phyloP scores from a whole-genome alignment of 2,113 vertebrate species.

The Gallinago undulata region DNA sequence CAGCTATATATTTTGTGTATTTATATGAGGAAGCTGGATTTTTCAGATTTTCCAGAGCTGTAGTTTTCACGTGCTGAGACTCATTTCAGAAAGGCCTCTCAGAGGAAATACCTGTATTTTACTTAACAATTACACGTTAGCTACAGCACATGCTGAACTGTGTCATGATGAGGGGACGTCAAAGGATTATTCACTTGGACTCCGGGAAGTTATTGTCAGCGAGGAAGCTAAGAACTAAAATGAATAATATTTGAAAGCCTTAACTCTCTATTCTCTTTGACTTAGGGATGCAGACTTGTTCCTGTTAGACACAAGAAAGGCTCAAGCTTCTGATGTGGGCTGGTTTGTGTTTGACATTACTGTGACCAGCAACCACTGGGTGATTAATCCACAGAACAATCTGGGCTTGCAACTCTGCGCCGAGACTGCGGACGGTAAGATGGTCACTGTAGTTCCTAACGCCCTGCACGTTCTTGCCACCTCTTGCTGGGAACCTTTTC shows the following conservation, averaged over 20 bases:
- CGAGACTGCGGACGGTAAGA: conserved; percentile 93
- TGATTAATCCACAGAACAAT: conserved; percentile 97
- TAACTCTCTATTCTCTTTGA: conserved; percentile 51
- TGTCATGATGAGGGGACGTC: background rate
- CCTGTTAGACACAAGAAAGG: conserved; percentile 88
- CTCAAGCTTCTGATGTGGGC: conserved; percentile 90
- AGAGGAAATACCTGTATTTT: conserved; percentile 11
- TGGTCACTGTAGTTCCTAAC: fast-evolving
- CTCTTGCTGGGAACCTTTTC: background rate
- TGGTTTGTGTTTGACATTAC: conserved; percentile 99
- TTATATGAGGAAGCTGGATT: background rate
- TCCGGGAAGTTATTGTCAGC: background rate
- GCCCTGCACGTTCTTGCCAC: background rate
- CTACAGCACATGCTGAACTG: background rate
- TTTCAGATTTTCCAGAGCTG: conserved; percentile 14
- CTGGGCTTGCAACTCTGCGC: conserved; percentile 93
- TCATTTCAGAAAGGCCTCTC: conserved; percentile 11
- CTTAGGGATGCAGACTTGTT: conserved; percentile 94
- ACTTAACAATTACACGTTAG: background rate
- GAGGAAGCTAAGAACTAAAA: conserved; percentile 12
- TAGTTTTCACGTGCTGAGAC: background rate
- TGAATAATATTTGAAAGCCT: background rate
- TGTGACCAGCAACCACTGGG: conserved; percentile 97
- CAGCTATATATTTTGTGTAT: background rate
- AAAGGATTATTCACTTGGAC: background rate